Percentiles rank a stretch among this genome's conserved stretches.
Evolutionary conservation across 2,113 vertebrate genomes (phyloP).

Genomic region (Climacteris rufus): DNA sequence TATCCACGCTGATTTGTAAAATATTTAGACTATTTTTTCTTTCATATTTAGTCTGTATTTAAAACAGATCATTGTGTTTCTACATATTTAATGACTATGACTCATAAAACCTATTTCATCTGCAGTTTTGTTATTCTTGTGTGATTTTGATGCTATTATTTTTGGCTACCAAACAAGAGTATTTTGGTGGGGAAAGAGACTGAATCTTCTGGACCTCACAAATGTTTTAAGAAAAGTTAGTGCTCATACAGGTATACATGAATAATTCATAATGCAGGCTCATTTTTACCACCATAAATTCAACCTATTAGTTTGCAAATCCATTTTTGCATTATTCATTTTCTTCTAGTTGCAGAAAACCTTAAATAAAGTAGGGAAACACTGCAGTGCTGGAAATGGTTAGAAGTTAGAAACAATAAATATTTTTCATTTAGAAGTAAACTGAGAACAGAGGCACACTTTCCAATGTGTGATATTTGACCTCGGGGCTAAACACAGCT

Average conservation of each 20-base stretch:
- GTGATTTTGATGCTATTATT: background rate
- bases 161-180: background rate
- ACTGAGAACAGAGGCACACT: background rate
- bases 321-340: slow-evolving; percentile 49
- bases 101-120: slow-evolving; percentile 9
- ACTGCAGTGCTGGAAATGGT: background rate
- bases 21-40: background rate
- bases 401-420: background rate
- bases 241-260: slow-evolving; percentile 17
- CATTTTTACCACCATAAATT: slow-evolving; percentile 24
- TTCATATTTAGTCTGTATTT: background rate
- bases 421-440: background rate
- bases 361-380: slow-evolving; percentile 15
- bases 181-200: background rate
- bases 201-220: background rate
- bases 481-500: background rate
- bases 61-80: background rate
- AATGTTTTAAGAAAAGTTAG: background rate
- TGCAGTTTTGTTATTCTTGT: background rate
- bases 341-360: slow-evolving; percentile 37
- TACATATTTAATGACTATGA: slow-evolving; percentile 20
- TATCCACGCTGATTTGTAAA: background rate
- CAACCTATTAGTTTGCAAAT: slow-evolving; percentile 46
- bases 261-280: slow-evolving; percentile 34
- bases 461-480: background rate